Evolutionary conservation across 1,140 invertebrate species (phyloP).

Genomic region (Cydia splendana): DNA sequence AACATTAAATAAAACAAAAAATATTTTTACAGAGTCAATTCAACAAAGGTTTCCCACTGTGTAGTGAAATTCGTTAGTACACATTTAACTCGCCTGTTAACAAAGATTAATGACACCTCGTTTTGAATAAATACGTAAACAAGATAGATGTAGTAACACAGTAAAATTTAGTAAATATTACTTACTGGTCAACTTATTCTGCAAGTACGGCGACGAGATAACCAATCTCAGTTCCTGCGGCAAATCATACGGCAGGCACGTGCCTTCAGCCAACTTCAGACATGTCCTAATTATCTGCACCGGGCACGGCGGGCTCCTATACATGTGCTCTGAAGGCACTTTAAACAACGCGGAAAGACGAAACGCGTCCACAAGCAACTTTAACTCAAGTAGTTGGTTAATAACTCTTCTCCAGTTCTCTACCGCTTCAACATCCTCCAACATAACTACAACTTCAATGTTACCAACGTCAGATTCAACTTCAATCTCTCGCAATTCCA

Average conservation of each 20-base stretch:
- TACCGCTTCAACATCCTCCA: constrained; percentile 61
- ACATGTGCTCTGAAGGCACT: constrained; percentile 57
- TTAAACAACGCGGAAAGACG: constrained; percentile 65
- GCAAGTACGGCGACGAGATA: constrained; percentile 64
- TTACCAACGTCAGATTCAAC: constrained; percentile 72
- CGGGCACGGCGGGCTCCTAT: constrained; percentile 58
- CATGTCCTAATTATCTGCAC: constrained; percentile 69
- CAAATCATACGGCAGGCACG: constrained; percentile 68
- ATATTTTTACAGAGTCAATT: too few relatives aligned
- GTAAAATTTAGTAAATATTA: constrained; percentile 30
- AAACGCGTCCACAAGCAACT: constrained; percentile 66
- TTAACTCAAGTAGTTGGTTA: constrained; percentile 60
- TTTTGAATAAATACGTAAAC: too few relatives aligned
- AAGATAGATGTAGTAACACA: neutral
- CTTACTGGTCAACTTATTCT: constrained; percentile 67
- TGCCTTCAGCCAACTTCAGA: constrained; percentile 66
- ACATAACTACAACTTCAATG: constrained; percentile 61
- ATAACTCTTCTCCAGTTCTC: constrained; percentile 63
- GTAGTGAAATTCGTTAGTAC: too few relatives aligned
- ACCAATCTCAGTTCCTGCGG: constrained; percentile 69
- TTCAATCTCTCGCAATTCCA: constrained; percentile 69
- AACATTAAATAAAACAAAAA: too few relatives aligned
- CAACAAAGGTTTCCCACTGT: too few relatives aligned
- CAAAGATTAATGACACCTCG: too few relatives aligned
- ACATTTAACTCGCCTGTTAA: too few relatives aligned